Conservation (phyloP, 2,888 invertebrate genomes). For the Horisme vitalbata region DNA sequence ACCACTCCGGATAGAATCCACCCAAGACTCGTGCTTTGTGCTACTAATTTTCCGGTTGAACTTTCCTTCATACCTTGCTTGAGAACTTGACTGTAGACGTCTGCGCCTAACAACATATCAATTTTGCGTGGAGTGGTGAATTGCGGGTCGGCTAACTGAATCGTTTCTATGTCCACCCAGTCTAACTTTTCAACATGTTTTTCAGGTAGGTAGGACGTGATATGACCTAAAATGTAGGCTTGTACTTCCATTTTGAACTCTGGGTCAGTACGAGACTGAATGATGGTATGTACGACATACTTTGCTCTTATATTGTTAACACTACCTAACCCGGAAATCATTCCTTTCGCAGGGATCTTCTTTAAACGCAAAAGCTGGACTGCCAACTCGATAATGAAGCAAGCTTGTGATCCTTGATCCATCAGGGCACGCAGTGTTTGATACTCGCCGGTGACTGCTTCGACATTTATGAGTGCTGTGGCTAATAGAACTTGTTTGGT, state of each 20-base stretch:
- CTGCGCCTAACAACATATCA: no score
- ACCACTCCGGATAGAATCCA: no score
- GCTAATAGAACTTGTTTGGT: neutral
- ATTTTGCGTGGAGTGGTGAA: no score
- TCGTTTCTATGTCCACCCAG: no score
- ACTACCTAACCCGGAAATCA: neutral
- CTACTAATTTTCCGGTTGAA: no score
- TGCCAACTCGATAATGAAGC: slow-evolving; percentile 1
- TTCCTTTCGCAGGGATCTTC: no score
- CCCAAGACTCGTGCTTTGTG: no score
- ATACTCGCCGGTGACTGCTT: neutral
- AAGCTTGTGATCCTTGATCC: slow-evolving; percentile 5
- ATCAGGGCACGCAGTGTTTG: neutral
- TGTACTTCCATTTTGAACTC: neutral
- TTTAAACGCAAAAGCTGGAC: neutral
- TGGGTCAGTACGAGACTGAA: neutral
- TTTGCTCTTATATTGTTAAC: neutral
- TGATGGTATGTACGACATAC: neutral
- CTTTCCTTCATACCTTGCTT: no score
- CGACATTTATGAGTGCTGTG: neutral
- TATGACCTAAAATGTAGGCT: neutral
- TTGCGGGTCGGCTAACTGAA: no score
- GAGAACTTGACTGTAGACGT: no score
- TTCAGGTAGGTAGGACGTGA: neutral
- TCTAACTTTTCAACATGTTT: no score